Evolutionary conservation across 2,113 vertebrate genomes (phyloP), one percentile per base, ranked within the genome.

Genomic region (Urocitellus parryii): DNA sequence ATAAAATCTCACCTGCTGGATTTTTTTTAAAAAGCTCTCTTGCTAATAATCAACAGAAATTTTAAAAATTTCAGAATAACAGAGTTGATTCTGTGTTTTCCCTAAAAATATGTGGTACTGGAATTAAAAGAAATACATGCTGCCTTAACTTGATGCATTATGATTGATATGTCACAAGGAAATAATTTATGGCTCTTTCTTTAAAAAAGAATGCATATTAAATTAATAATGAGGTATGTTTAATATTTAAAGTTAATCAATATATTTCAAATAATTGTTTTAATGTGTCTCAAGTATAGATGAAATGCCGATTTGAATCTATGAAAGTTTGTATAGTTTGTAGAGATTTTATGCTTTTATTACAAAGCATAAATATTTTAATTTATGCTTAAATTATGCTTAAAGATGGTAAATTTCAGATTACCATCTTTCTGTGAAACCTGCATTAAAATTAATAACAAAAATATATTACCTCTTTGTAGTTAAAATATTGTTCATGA

Each of bases 371-470:
- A 88, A 78, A 73, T 97, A 73, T 73, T 94, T 89, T 77, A 91
- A n/a, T n/a, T n/a, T n/a, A n/a, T n/a, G n/a, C n/a, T n/a, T n/a
- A n/a, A n/a, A n/a, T n/a, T n/a, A n/a, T n/a, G n/a, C n/a, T n/a
- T n/a, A n/a, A n/a, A n/a, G n/a, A n/a, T n/a, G n/a, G n/a, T n/a
- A 95, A 82, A 95, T 91, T 96, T 94, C n/a, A 77, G 70, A 94
- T 56, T 97, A 76, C 73, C 95, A 94, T 96, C 97, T 97, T 94
- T 53, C 63, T 98, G 67, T 96, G 85, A 48, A 97, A 82, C 0
- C 32, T 94, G 68, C 74, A 96, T 90, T 95, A 95, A 98, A 96
- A 96, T 98, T 94, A 97, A 94, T 85, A 97, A 92, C 80, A 95
- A 97, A 95, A 98, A 95, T 63, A 88, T 89, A 92, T 87, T 94